A percentile compares a stretch with the other conserved stretches of the same genome.
Evolutionary conservation across 2,113 vertebrate species (phyloP).

Genomic region (Brachyhypopomus occidentalis): DNA sequence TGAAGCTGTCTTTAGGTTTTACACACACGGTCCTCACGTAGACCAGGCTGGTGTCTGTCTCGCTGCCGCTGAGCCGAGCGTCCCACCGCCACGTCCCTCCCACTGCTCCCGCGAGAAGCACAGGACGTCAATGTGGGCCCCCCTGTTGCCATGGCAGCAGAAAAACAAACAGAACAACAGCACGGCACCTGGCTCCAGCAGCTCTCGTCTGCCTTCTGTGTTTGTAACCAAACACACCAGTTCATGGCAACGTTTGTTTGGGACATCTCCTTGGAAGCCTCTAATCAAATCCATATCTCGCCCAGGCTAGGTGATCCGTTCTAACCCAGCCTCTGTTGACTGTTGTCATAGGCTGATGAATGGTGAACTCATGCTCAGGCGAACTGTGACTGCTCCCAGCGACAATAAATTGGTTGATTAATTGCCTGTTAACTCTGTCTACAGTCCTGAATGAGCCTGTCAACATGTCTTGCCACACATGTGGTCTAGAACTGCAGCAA

Average conservation of each 20-base stretch:
- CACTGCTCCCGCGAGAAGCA: constrained; percentile 42
- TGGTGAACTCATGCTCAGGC: constrained; percentile 41
- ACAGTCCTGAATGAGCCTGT: constrained; percentile 9
- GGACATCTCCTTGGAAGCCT: constrained; percentile 66
- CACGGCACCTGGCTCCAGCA: constrained; percentile 63
- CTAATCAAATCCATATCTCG: constrained; percentile 67
- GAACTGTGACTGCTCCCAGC: background rate
- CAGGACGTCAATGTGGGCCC: constrained; percentile 55
- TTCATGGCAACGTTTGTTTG: constrained; percentile 77
- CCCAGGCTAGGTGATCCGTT: constrained; percentile 36
- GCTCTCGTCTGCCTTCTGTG: constrained; percentile 64
- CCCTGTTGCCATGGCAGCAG: constrained; percentile 70
- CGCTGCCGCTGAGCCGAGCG: background rate
- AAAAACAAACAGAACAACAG: constrained; percentile 69
- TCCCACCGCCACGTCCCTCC: background rate
- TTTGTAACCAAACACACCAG: constrained; percentile 75
- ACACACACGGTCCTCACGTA: too few species aligned
- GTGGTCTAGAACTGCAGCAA: constrained; percentile 8
- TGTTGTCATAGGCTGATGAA: constrained; percentile 52
- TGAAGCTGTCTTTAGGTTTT: background rate
- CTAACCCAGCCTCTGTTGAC: constrained; percentile 47
- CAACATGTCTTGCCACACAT: constrained; percentile 27
- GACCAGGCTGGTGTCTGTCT: background rate
- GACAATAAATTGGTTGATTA: constrained; percentile 48
- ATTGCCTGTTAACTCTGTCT: constrained; percentile 42